A percentile compares a stretch with the other conserved stretches of the same genome.
Conservation (phyloP, 1,140 invertebrate genomes). For the Solenopsis fugax region DNA sequence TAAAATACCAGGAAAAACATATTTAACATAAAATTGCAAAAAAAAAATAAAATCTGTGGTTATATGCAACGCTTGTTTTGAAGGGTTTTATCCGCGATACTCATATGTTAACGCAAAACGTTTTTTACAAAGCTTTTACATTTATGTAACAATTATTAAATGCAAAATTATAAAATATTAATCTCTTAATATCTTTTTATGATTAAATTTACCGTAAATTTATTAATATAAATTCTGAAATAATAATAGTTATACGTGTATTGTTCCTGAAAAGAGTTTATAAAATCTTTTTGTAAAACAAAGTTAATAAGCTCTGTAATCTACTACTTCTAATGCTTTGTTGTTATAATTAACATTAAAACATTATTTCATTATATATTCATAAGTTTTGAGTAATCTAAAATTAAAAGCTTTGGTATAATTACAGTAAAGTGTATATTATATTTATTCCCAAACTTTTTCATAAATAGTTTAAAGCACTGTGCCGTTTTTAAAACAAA, state of each 20-base stretch:
- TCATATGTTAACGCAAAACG: not conserved
- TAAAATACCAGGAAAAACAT: slow-evolving; percentile 16
- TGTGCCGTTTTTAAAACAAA: not conserved
- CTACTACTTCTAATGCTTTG: not conserved
- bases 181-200: slow-evolving; percentile 11
- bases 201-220: slow-evolving; percentile 19
- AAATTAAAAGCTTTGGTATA: not conserved
- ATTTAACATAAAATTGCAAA: slow-evolving; percentile 10
- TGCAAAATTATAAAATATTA: slow-evolving; percentile 22
- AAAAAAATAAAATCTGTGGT: slow-evolving; percentile 7
- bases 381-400: not conserved
- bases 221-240: not conserved
- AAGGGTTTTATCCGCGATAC: not conserved
- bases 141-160: slow-evolving; percentile 28
- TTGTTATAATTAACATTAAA: not conserved
- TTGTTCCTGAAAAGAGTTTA: not conserved
- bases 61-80: not conserved
- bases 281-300: slow-evolving; percentile 17
- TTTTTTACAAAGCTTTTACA: not conserved
- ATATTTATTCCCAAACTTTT: slow-evolving; percentile 6
- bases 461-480: not conserved
- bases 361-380: not conserved
- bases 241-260: not conserved
- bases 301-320: not conserved
- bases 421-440: not conserved